A percentile compares a stretch with the other conserved stretches of the same genome.
Evolutionary conservation across 2,113 vertebrate species (phyloP).

Genomic region (Anoplopoma fimbria): DNA sequence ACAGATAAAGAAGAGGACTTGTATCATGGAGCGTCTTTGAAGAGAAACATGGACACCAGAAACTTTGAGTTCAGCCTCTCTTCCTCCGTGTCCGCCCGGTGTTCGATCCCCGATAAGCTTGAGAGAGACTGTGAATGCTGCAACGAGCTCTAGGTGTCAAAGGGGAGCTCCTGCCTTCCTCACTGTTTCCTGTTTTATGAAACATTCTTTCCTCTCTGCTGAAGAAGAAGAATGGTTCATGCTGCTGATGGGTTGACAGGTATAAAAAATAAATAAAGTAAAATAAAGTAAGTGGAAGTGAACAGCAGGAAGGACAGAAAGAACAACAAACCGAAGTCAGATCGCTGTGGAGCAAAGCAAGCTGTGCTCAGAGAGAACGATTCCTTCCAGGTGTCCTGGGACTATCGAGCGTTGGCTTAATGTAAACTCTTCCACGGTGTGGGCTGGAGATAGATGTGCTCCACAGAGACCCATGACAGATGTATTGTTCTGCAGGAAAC

Average conservation of each 20-base stretch:
- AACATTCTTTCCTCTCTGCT: constrained; percentile 49
- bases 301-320: constrained; percentile 41
- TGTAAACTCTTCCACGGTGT: no score
- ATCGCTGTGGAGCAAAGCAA: no score
- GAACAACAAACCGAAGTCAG: constrained; percentile 55
- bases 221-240: constrained; percentile 5
- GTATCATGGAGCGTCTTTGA: constrained; percentile 13
- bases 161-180: constrained; percentile 48
- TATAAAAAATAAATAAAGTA: neutral
- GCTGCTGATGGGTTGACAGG: constrained; percentile 63
- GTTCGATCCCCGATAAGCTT: constrained; percentile 45
- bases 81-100: neutral
- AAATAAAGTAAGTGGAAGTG: constrained; percentile 30
- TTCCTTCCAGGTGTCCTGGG: neutral
- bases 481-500: constrained; percentile 24
- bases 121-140: constrained; percentile 55
- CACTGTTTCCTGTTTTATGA: constrained; percentile 53
- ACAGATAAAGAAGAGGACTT: no score
- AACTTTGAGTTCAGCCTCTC: constrained; percentile 19
- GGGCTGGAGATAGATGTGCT: constrained; percentile 47
- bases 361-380: constrained; percentile 29
- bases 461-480: constrained; percentile 40
- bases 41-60: constrained; percentile 6
- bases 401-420: neutral
- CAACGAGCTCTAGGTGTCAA: constrained; percentile 48